Base-by-base conservation (phyloP, 2,113 vertebrate genomes). In the Octodon degus region DNA sequence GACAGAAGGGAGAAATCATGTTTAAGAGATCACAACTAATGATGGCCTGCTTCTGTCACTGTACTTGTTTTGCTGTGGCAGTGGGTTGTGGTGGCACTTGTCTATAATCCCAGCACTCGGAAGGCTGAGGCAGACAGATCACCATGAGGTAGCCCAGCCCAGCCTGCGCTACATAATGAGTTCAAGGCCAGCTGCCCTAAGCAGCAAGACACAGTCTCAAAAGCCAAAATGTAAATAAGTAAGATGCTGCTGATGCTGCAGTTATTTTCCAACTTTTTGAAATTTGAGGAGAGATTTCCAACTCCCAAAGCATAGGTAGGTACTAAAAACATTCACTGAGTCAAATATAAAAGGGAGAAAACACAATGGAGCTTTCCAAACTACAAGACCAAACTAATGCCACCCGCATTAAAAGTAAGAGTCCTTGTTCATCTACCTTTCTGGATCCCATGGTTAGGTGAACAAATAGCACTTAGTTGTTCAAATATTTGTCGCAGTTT, bases 401-500 rank as follows among this genome's bases (percentile, higher is more conserved):
- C 34, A 72, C 43, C 37, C 53, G 19, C 24, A 22, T 79, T 92
- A 76, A 62, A 58, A 89, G 50, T 19, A 50, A 77, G 0, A 60
- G 17, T n/a, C 68, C 14, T 67, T 53, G n/a, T 81, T 95, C 81
- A 74, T 16, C 40, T 37, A 68, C 80, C 74, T 53, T 24, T 76
- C 40, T 93, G 68, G 58, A 68, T 81, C 50, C 60, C 53, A 47
- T 37, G 58, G 87, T 60, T 91, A 50, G 74, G 9, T 43, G 92
- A 82, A 91, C 60, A 83, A 76, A 55, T 20, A 76, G 47, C 63
- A 67, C 63, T 93, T 76, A 10, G 65, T 77, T 90, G 76, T 80
- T 84, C 82, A 95, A 92, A 87, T 76, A 92, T 79, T 84, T 96
- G 86, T 62, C 63, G 32, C 27, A 10, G 60, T 55, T 68, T 83